Evolutionary conservation across 2,113 vertebrate genomes (phyloP).

Genomic region (Tringa solitaria): DNA sequence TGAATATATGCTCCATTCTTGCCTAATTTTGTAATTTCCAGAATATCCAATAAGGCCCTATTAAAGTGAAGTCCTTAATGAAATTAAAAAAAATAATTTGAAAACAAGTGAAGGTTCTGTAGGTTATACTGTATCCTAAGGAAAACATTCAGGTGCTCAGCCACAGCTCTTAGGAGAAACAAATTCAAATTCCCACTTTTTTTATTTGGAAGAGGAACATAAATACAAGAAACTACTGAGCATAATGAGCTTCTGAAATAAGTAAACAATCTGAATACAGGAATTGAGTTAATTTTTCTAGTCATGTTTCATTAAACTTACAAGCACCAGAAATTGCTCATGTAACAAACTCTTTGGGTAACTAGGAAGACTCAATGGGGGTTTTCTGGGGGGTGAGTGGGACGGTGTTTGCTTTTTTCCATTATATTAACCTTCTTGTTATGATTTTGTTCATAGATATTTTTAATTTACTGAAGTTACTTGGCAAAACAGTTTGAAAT

Average conservation of each 20-base stretch:
- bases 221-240: background rate
- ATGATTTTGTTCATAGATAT: background rate
- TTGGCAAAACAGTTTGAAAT: background rate
- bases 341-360: background rate
- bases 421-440: background rate
- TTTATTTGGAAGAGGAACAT: background rate
- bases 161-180: background rate
- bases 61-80: background rate
- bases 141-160: background rate
- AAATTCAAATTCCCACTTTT: background rate
- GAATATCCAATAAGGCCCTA: background rate
- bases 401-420: background rate
- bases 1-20: background rate
- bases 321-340: background rate
- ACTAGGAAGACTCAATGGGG: background rate
- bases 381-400: rapidly evolving
- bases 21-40: background rate
- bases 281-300: background rate
- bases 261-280: background rate
- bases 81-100: background rate
- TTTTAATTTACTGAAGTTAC: background rate
- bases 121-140: background rate
- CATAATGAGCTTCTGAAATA: background rate
- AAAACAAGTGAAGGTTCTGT: background rate
- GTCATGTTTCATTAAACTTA: background rate